Evolutionary conservation across 1,140 invertebrate genomes (phyloP).

Genomic region (Harpegnathos saltator): DNA sequence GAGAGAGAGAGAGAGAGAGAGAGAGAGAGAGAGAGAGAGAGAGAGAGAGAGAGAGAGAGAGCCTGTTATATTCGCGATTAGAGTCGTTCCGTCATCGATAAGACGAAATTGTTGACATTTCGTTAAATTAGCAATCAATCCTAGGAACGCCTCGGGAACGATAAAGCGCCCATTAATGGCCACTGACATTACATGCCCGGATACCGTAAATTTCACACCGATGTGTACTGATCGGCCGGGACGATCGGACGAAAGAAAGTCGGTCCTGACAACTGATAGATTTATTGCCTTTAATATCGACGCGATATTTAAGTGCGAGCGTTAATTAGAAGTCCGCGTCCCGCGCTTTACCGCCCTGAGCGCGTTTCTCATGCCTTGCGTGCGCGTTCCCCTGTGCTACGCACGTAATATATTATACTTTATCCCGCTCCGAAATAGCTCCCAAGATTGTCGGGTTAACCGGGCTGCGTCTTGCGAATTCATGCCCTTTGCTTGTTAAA

Average conservation of each 20-base stretch:
- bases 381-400: not conserved
- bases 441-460: conserved; percentile 32
- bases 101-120: conserved; percentile 39
- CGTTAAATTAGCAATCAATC: conserved; percentile 7
- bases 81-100: not conserved
- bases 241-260: not conserved
- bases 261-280: conserved; percentile 21
- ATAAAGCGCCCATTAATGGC: conserved; percentile 32
- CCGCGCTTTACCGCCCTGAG: not conserved
- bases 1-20: no score
- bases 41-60: no score
- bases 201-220: conserved; percentile 31
- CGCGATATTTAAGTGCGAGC: conserved; percentile 32
- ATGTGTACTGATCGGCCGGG: not conserved
- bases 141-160: not conserved
- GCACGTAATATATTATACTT: conserved; percentile 29
- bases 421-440: conserved; percentile 33
- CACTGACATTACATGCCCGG: conserved; percentile 21
- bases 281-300: conserved; percentile 49
- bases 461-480: conserved; percentile 50
- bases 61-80: conserved; percentile 35
- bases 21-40: no score
- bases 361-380: not conserved
- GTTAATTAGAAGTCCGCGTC: conserved; percentile 38
- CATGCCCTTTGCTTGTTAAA: conserved; percentile 31